A percentile compares a stretch with the other conserved stretches of the same genome.
These are phyloP conservation scores for Lacerta viridis DNA, from an alignment of 2,797 vertebrate genomes.

Conservation along the genomic window DNA sequence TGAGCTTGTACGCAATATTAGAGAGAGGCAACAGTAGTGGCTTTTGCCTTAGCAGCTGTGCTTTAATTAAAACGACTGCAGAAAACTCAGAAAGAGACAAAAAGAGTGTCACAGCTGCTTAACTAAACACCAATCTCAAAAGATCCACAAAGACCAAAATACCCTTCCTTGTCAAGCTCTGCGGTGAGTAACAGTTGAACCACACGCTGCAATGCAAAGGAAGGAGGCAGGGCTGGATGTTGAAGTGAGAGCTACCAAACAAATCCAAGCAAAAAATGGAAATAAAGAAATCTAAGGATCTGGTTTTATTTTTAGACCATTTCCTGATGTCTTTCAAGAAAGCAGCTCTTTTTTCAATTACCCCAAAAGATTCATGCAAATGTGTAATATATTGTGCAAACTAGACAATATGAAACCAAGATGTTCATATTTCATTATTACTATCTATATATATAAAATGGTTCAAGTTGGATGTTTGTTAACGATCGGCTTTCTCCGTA, in stretches of 20 bases:
- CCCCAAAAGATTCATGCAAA: not conserved
- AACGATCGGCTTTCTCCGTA: no score
- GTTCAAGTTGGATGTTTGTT: no score
- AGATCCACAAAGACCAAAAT: constrained; percentile 13
- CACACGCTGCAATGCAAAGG: not conserved
- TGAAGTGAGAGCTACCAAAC: not conserved
- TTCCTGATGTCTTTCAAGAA: not conserved
- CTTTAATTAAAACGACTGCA: constrained; percentile 21
- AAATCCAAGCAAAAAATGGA: no score
- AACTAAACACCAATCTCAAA: constrained; percentile 23
- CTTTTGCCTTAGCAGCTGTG: constrained; percentile 25
- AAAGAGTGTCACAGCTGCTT: not conserved
- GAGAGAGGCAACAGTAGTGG: not conserved
- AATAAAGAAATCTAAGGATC: no score
- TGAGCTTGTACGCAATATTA: not conserved
- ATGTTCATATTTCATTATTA: not conserved
- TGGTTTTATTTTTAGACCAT: constrained; percentile 21
- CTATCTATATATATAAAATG: no score
- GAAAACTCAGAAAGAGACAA: constrained; percentile 1
- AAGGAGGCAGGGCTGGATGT: no score
- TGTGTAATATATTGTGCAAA: not conserved
- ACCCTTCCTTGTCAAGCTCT: constrained; percentile 28
- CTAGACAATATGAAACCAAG: not conserved
- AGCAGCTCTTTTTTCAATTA: not conserved
- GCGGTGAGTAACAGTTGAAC: constrained; percentile 8